Evolutionary conservation across 2,797 vertebrate species (phyloP).

Genomic region (Sebastolobus alascanus): DNA sequence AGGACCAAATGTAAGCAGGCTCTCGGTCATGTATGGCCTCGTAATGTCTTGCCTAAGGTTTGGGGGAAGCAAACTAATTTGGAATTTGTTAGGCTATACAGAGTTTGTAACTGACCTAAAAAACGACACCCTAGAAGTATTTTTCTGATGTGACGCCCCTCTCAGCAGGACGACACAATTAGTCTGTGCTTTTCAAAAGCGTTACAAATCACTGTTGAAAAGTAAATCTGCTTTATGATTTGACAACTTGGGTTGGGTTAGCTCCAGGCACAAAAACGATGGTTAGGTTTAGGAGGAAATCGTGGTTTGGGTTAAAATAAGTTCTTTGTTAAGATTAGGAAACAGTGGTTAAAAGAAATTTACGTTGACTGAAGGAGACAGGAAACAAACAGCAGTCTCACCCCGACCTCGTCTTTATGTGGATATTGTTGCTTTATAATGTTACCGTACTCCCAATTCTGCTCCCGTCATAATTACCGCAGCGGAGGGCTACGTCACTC

Average conservation of each 20-base stretch:
- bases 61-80: background rate
- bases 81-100: background rate
- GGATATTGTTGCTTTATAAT: background rate
- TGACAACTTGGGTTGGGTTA: background rate
- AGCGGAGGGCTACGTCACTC: background rate
- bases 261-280: background rate
- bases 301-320: background rate
- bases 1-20: background rate
- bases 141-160: background rate
- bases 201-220: background rate
- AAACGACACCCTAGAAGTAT: background rate
- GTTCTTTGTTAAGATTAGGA: background rate
- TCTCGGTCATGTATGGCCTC: background rate
- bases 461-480: background rate
- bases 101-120: background rate
- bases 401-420: background rate
- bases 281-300: background rate
- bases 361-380: background rate
- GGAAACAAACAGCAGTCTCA: background rate
- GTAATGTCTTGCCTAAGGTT: background rate
- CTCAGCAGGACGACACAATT: background rate
- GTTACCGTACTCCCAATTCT: background rate
- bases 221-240: background rate
- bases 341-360: background rate
- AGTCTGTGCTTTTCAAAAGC: background rate